These are phyloP conservation scores for Muricea muricata DNA, from an alignment of 92 coral and sea anemone genomes.

Conservation along the genomic window DNA sequence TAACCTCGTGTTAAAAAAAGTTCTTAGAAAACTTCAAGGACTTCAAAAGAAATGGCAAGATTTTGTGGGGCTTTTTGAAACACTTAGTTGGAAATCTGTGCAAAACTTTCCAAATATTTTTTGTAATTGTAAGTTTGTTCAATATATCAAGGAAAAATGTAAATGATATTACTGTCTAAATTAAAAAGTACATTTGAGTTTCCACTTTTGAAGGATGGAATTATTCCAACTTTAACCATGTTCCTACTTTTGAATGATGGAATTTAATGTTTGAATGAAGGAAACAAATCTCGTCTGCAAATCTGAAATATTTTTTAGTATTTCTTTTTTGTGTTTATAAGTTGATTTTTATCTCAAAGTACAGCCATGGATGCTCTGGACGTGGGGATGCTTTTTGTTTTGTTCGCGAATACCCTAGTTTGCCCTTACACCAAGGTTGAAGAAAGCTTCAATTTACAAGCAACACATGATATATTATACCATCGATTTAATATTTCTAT, in stretches of 20 bases:
- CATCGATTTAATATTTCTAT: slow-evolving; percentile 72
- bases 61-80: background rate
- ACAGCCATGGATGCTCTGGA: slow-evolving; percentile 80
- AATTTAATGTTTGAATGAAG: no score
- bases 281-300: no score
- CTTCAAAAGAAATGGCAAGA: no score
- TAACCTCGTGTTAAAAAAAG: background rate
- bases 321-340: no score
- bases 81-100: background rate
- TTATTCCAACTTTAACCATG: background rate
- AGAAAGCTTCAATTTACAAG: slow-evolving; percentile 96
- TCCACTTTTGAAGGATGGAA: background rate
- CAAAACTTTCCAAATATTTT: background rate
- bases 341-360: no score
- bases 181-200: background rate
- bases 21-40: background rate
- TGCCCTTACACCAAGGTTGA: slow-evolving; percentile 99
- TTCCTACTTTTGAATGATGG: no score
- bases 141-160: no score
- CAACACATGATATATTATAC: slow-evolving; percentile 86
- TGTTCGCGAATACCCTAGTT: slow-evolving; percentile 62
- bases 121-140: no score
- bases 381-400: slow-evolving; percentile 51
- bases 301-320: no score
- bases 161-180: no score